These are phyloP conservation scores for Uropsilus gracilis DNA, from an alignment of 2,113 vertebrate species.

Conservation along the genomic window DNA sequence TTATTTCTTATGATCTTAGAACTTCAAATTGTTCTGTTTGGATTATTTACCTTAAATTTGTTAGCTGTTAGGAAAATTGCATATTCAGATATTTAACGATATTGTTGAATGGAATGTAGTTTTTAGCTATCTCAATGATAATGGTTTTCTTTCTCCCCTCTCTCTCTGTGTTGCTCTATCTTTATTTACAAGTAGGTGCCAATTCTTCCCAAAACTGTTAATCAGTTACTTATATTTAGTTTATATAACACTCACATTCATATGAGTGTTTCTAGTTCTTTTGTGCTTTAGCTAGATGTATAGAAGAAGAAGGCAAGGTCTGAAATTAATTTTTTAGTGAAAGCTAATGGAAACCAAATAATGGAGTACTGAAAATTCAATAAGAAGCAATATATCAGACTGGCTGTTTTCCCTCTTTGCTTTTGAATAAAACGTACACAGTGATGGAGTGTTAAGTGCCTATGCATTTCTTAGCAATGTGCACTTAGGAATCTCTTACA, in stretches of 20 bases:
- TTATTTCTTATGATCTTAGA: background rate
- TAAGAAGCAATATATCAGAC: background rate
- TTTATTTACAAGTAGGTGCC: background rate
- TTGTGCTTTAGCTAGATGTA: background rate
- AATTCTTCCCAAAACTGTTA: background rate
- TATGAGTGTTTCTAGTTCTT: background rate
- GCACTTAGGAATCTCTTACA: background rate
- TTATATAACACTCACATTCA: background rate
- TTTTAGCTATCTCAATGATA: background rate
- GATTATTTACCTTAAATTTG: background rate
- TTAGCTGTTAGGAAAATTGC: background rate
- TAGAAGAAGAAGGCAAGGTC: background rate
- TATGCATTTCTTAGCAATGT: constrained; percentile 50
- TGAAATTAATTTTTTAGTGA: background rate
- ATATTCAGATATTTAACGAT: background rate
- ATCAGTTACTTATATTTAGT: background rate
- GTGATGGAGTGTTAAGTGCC: background rate
- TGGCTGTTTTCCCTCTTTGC: constrained; percentile 52
- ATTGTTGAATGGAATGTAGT: too few species aligned
- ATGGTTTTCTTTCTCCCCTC: background rate
- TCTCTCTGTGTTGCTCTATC: background rate
- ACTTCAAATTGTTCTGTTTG: background rate
- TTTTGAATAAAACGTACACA: constrained; percentile 43
- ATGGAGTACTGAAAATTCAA: constrained; percentile 35
- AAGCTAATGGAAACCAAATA: constrained; percentile 1